Evolutionary conservation across 2,113 vertebrate genomes (phyloP), one percentile per base, ranked within the genome.

Genomic region (Gorsachius goisagi): DNA sequence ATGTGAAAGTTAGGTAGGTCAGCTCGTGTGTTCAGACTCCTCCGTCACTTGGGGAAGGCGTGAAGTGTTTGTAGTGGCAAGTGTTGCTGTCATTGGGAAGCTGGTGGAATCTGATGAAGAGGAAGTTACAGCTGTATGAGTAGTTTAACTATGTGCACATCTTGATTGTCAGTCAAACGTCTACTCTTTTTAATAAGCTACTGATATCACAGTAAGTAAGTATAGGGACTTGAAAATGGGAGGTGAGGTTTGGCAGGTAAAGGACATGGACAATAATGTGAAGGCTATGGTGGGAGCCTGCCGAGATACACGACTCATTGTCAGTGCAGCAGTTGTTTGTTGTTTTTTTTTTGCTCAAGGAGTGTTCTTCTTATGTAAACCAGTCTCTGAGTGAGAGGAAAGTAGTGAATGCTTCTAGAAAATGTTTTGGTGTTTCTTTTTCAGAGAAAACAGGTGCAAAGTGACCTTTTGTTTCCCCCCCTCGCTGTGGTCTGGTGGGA

Each of bases 191-290:
- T 52, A 37, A 19, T 23, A n/a, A 75, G 41, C 24, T 78, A 58
- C n/a, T 79, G 62, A 47, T 66, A 32, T 2, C 24, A 26, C 30
- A 35, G 1, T 12, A 14, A 67, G 9, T 15, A 15, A 71, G 9
- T 26, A 10, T 0, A 27, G 21, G 24, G 23, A 20, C 45, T 55
- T 60, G 44, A 28, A 74, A 55, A 9, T 30, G 33, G 35, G 69
- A 41, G 30, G 49, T 52, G 73, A 47, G 44, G 17, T 84, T 41
- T 66, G 74, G 33, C 59, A 47, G 26, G 67, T 12, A 4, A 0
- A 66, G 49, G 30, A 26, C 12, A 3, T 21, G 15, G 37, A 9
- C 15, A 23, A 0, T 16, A 60, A 10, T 0, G 0, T 16, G 16
- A 59, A 77, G 24, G 50, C 44, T 62, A 22, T 82, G 75, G 24